These are phyloP conservation scores for Drosophila sechellia DNA, from an alignment of 1,140 invertebrate species.

Conservation along the genomic window DNA sequence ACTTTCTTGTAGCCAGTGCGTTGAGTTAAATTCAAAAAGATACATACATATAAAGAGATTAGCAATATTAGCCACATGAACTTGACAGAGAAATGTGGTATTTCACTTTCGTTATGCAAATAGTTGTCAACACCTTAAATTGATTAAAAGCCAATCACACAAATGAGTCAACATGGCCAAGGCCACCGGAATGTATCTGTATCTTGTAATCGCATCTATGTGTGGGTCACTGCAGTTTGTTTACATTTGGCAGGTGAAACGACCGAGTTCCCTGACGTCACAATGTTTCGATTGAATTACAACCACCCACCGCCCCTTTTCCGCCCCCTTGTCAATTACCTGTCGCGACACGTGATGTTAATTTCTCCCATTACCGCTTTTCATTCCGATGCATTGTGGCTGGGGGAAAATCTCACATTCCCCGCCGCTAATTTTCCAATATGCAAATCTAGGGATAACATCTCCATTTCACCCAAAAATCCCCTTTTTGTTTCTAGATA, in stretches of 20 bases:
- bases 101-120: conserved; percentile 17
- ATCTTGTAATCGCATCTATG: conserved; percentile 23
- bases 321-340: conserved; percentile 36
- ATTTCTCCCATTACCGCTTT: conserved; percentile 28
- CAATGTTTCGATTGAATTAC: conserved; percentile 40
- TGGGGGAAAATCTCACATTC: conserved; percentile 19
- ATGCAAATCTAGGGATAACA: conserved; percentile 25
- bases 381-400: background rate
- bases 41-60: conserved; percentile 7
- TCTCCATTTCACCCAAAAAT: conserved; percentile 9
- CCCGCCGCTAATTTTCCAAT: background rate
- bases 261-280: conserved; percentile 52
- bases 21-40: conserved; percentile 1
- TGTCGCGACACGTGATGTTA: conserved; percentile 60
- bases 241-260: conserved; percentile 50
- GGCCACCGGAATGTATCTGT: conserved; percentile 33
- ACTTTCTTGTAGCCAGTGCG: background rate
- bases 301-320: background rate
- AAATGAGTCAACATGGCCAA: conserved; percentile 55
- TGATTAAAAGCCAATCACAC: conserved; percentile 51
- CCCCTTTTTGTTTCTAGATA: conserved; percentile 14
- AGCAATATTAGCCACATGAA: conserved; percentile 36
- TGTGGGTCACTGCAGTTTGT: conserved; percentile 48
- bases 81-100: conserved; percentile 45
- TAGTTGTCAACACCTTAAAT: conserved; percentile 24